A percentile compares a stretch with the other conserved stretches of the same genome.
phyloP scores from a whole-genome alignment of 2,113 vertebrate species.

The Nothocercus julius region DNA sequence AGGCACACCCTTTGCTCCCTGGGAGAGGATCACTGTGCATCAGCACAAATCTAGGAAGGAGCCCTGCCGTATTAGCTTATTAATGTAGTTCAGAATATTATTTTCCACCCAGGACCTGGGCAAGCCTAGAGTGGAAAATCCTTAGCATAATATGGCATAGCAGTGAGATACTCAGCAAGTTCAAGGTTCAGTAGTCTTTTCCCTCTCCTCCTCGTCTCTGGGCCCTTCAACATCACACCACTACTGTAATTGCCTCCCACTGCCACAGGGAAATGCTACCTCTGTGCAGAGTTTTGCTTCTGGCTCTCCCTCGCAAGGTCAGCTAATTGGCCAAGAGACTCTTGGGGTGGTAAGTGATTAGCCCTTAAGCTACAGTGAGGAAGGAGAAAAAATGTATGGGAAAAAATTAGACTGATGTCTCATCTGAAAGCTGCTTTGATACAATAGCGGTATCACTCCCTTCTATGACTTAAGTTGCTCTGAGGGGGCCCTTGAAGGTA shows the following conservation, averaged over 20 bases:
- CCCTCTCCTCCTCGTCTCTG: not conserved
- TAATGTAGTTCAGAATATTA: not conserved
- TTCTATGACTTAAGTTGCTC: not conserved
- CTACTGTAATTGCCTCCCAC: not conserved
- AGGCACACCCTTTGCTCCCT: not conserved
- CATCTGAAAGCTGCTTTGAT: not conserved
- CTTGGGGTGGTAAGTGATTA: constrained; percentile 33
- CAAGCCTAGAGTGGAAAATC: not conserved
- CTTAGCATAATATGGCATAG: not conserved
- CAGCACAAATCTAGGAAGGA: not conserved
- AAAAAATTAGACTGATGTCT: constrained; percentile 18
- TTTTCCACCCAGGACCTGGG: not conserved
- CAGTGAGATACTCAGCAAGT: not conserved
- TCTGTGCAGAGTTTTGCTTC: not conserved
- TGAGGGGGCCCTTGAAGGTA: not conserved
- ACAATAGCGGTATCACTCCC: not conserved
- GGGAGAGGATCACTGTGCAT: not conserved
- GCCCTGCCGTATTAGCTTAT: not conserved
- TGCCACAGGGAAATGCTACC: not conserved
- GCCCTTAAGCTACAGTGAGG: constrained; percentile 40
- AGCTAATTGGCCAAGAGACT: constrained; percentile 5
- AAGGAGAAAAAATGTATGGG: not conserved
- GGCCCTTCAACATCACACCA: not conserved
- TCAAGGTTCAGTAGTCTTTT: not conserved
- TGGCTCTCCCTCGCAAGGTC: constrained; percentile 29